These are phyloP conservation scores for Osmerus mordax DNA, from an alignment of 2,113 vertebrate species.

Conservation along the genomic window DNA sequence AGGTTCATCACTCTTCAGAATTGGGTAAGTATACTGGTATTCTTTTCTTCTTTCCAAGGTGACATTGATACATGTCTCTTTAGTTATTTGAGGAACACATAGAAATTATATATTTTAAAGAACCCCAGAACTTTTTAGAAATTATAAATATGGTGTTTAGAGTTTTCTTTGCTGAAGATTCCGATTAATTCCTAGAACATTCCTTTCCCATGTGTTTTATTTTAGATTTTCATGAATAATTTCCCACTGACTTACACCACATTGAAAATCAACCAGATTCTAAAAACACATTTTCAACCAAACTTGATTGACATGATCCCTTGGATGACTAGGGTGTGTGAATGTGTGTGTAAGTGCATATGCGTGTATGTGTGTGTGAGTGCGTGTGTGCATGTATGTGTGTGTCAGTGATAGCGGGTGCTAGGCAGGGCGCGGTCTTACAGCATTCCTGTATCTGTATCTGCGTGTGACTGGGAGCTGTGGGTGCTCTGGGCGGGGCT, in stretches of 20 bases:
- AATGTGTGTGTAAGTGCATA: slow-evolving; percentile 7
- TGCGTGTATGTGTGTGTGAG: slow-evolving; percentile 5
- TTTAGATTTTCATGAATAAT: slow-evolving; percentile 39
- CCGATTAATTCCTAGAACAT: slow-evolving; percentile 35
- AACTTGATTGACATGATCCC: slow-evolving; percentile 44
- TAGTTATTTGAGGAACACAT: not conserved
- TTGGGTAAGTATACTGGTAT: not conserved
- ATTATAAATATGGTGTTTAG: slow-evolving; percentile 35
- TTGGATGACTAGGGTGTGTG: slow-evolving; percentile 36
- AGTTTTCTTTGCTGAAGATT: slow-evolving; percentile 28
- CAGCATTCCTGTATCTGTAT: slow-evolving; percentile 20
- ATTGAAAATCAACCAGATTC: slow-evolving; percentile 54
- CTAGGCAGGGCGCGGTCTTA: not conserved
- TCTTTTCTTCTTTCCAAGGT: slow-evolving; percentile 2
- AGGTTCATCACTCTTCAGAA: slow-evolving; percentile 44
- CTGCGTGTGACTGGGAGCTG: slow-evolving; percentile 46
- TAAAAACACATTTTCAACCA: slow-evolving; percentile 41
- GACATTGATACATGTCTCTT: not conserved
- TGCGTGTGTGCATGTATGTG: not conserved
- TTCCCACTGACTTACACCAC: slow-evolving; percentile 55
- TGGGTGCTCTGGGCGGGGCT: slow-evolving; percentile 55
- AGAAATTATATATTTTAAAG: not conserved
- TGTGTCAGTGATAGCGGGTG: slow-evolving; percentile 2
- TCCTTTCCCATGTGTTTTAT: slow-evolving; percentile 55
- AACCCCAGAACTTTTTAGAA: slow-evolving; percentile 21